Evolutionary conservation across 2,888 invertebrate genomes (phyloP), one percentile per base, ranked within the genome.

Genomic region (Volucella zonaria): DNA sequence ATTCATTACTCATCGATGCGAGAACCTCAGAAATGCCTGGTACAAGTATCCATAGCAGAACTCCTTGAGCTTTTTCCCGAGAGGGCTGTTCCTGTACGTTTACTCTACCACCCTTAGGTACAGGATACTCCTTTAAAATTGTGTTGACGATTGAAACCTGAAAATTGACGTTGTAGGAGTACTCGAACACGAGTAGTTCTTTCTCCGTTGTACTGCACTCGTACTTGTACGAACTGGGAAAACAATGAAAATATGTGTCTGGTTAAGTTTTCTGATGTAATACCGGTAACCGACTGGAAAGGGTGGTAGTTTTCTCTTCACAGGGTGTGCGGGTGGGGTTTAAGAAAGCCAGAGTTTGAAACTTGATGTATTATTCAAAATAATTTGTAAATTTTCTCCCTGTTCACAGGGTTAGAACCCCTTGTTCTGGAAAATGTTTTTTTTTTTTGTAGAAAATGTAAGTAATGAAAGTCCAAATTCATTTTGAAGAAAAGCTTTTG

Each of bases 201-300:
- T 73, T 18, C 12, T 42, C 61, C 73, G 47, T 73, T 61, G 67
- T 61, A 38, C 54, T 23, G 23, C 18, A 18, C 18, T 18, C 18
- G 18, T 23, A 23, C 23, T 4, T 4, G 23, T 23, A 31, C 31
- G 31, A 31, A 31, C 31, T 11, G 40, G 47, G 61, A 68, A 73
- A 79, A 80, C 80, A 74, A 80, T 80, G 74, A 61, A 80, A 64
- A 67, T 62, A 80, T 80, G 80, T 80, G 80, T 80, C 80, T 80
- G 62, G 49, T 15, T 43, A 75, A 80, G 75, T 75, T 75, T 74
- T 58, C 74, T 75, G 68, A 80, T 80, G 79, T 67, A 74, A 61
- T 47, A 49, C 51, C 15, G 68, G 45, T 12, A 38, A 51, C 67
- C 40, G 58, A 18, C 40, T 40, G 42, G 51, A 38, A 23, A 47